These are phyloP conservation scores for Alectura lathami DNA, from an alignment of 2,113 vertebrate species.

Conservation along the genomic window DNA sequence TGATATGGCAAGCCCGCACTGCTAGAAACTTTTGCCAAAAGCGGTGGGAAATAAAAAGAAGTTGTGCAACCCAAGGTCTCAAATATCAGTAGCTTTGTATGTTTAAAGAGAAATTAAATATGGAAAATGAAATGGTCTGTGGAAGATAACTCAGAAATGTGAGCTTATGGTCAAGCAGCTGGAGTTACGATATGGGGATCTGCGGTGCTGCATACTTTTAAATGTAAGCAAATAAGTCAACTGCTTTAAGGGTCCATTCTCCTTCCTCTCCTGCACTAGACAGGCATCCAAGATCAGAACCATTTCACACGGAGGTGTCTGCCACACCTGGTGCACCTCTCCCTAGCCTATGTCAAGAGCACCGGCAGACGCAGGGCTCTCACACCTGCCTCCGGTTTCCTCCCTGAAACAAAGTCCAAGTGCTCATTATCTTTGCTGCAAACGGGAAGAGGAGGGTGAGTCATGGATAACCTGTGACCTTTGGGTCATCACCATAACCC, in stretches of 20 bases:
- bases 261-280: background rate
- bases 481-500: background rate
- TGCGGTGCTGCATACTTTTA: background rate
- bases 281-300: background rate
- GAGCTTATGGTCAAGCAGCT: background rate
- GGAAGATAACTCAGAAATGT: background rate
- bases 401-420: background rate
- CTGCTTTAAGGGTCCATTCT: background rate
- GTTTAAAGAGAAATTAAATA: background rate
- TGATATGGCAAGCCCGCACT: background rate
- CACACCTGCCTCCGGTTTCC: background rate
- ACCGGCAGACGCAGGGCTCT: background rate
- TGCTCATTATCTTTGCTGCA: background rate
- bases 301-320: background rate
- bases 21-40: constrained; percentile 5
- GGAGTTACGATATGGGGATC: background rate
- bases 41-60: background rate
- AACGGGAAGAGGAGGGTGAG: background rate
- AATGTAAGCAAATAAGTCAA: background rate
- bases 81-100: background rate
- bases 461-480: background rate
- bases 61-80: background rate
- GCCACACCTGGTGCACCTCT: background rate
- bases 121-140: no score
- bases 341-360: background rate